Base-by-base conservation (phyloP, 2,888 invertebrate species). In the Rhagonycha fulva region DNA sequence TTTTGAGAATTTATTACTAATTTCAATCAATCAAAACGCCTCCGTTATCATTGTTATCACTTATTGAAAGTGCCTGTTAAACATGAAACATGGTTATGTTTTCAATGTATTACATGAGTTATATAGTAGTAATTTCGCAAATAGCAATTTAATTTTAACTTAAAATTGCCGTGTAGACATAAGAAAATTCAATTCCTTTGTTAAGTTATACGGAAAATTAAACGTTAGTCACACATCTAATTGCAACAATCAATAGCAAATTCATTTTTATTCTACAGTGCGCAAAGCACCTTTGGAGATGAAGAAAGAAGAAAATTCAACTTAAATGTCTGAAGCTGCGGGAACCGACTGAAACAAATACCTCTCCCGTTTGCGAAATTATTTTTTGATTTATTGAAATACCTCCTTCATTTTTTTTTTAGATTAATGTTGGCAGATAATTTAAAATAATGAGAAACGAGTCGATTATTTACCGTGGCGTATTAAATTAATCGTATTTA, bases 161-260 rank as follows among this genome's bases (percentile, higher is more conserved):
- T 62, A 19, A 71, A 75, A 75, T 75, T 71, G 63, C 71, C 75
- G 75, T 75, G 71, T 19, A 75, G 26, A 63, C 62, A 68, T 68
- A 68, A 62, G 68, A 14, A 75, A 75, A 75, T 71, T 28, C 62
- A 75, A 75, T 75, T 71, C 71, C 71, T 75, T 71, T 71, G 75
- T 75, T 75, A 71, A 75, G 28, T 75, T 75, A 68, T 14, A 75
- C 71, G 71, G 71, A 75, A 75, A 75, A 75, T 75, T 71, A 47
- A 71, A 62, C 9, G 60, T 75, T 75, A 62, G 75, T 75, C 68
- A 75, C 75, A 75, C 68, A 69, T 74, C 61, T 70, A 74, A 72
- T 30, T 47, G 30, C 32, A 63, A 11, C 62, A 26, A 26, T 26
- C 14, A 62, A 62, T 62, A 62, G 62, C 62, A 9, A 62, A 14